Evolutionary conservation across 92 coral and sea anemone species (phyloP).

Genomic region (Actinostola sp.): DNA sequence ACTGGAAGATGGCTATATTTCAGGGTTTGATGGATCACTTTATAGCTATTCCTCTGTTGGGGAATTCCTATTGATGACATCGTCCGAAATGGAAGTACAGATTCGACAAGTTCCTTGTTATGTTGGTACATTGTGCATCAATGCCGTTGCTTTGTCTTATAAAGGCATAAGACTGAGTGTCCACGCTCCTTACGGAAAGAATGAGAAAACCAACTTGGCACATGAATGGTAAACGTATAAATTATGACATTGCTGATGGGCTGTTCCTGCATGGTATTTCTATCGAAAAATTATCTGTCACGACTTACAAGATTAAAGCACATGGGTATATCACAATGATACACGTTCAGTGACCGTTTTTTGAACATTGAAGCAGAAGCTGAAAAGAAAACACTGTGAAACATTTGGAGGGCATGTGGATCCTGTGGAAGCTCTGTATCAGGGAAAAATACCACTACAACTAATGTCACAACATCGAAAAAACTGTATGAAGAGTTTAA

Average conservation of each 20-base stretch:
- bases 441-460: conserved; percentile 14
- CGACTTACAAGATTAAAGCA: conserved; percentile 15
- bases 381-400: conserved; percentile 16
- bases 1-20: conserved; percentile 48
- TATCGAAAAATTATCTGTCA: conserved; percentile 10
- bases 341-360: conserved; percentile 34
- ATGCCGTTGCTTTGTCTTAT: conserved; percentile 58
- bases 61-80: conserved; percentile 51
- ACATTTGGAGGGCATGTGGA: conserved; percentile 38
- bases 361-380: conserved; percentile 36
- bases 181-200: conserved; percentile 64
- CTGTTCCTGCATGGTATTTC: conserved; percentile 17
- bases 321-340: conserved; percentile 26
- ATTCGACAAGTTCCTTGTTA: conserved; percentile 65
- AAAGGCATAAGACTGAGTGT: conserved; percentile 38
- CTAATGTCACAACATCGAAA: conserved; percentile 14
- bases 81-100: conserved; percentile 52
- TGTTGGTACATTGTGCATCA: conserved; percentile 56
- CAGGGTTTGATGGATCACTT: conserved; percentile 60
- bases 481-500: conserved; percentile 29
- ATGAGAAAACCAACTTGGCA: conserved; percentile 41
- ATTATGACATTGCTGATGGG: conserved; percentile 9
- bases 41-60: conserved; percentile 58
- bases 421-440: conserved; percentile 29
- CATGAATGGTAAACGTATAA: conserved; percentile 30